Percentiles rank a stretch among this genome's conserved stretches.
Conservation (phyloP, 35 echinoderm and acorn worm species). For the Patiria miniata region DNA sequence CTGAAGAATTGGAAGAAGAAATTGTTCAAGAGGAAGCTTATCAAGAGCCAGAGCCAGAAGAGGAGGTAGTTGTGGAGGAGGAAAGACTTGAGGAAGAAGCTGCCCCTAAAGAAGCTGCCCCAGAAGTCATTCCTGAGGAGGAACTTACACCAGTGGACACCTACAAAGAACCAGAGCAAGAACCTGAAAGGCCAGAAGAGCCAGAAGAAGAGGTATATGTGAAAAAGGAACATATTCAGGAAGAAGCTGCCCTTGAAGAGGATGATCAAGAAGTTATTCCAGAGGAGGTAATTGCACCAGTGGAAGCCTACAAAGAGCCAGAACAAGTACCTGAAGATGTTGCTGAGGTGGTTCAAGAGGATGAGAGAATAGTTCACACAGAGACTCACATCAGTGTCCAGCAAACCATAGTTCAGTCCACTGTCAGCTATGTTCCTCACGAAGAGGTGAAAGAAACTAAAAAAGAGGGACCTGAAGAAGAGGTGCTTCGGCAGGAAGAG, state of each 20-base stretch:
- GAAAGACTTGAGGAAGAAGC: not conserved
- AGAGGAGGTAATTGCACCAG: slow-evolving; percentile 11
- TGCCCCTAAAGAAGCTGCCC: not conserved
- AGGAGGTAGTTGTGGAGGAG: not conserved
- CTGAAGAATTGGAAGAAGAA: slow-evolving; percentile 14
- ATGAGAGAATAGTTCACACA: not conserved
- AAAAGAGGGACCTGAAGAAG: not conserved
- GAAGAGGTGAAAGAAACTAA: not conserved
- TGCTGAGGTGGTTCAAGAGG: too few relatives aligned
- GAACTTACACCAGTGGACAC: slow-evolving; percentile 17
- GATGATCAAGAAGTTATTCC: not conserved
- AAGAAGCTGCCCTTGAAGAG: not conserved
- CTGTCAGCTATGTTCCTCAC: not conserved
- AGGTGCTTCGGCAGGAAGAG: not conserved
- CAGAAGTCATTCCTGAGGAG: slow-evolving; percentile 3
- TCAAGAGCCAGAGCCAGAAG: slow-evolving; percentile 29
- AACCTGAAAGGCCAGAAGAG: too few relatives aligned
- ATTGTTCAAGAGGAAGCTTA: slow-evolving; percentile 16
- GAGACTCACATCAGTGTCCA: slow-evolving; percentile 14
- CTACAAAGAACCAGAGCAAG: too few relatives aligned
- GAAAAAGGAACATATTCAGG: not conserved
- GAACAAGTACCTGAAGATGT: slow-evolving; percentile 19
- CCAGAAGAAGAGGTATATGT: not conserved
- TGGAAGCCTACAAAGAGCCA: not conserved
- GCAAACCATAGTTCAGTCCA: not conserved